Base-by-base conservation (phyloP, 2,888 invertebrate genomes). In the Sarcophaga rosellei region DNA sequence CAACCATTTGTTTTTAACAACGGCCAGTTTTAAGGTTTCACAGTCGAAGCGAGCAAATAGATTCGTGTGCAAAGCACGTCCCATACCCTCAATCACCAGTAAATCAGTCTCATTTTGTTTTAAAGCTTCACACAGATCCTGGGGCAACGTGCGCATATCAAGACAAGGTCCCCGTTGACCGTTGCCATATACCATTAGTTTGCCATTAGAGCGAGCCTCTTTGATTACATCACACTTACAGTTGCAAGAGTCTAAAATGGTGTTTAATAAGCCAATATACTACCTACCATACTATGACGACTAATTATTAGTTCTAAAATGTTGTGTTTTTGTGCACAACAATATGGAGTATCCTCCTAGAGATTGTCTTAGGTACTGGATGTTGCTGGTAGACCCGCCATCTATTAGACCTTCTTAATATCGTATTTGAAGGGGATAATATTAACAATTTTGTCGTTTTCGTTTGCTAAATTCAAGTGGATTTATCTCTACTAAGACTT, bases 31-130 rank as follows among this genome's bases (percentile, higher is more conserved):
- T 25, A 99, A 94, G 89, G 97, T 96, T 92, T 99, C 99, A 92
- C 98, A 98, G 81, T 95, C 96, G 93, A 99, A 97, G 88, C 95
- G 95, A 2, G 98, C 98, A 92, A 97, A 95, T 79, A 98, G 95
- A 94, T 99, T 99, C 76, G 99, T 99, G 93, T 99, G 99, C 35
- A 99, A 94, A 8, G 98, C 97, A 90, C 99, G 95, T 10, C 99
- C 99, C 99, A 99, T 99, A 88, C 99, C 99, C 94, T 99, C 99
- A 90, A 99, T 95, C 59, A 99, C 95, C 81, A 99, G 95, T 89
- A 99, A 95, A 94, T 99, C 99, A 79, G 98, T 97, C 89, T 96
- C 95, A 90, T 96, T 95, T 87, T 94, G 94, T 87, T 94, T 93
- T 94, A 98, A 96, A 89, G 96, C 95, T 76, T 96, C 94, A 91